Evolutionary conservation across 2,888 invertebrate species (phyloP).

Genomic region (Carterocephalus palaemon): DNA sequence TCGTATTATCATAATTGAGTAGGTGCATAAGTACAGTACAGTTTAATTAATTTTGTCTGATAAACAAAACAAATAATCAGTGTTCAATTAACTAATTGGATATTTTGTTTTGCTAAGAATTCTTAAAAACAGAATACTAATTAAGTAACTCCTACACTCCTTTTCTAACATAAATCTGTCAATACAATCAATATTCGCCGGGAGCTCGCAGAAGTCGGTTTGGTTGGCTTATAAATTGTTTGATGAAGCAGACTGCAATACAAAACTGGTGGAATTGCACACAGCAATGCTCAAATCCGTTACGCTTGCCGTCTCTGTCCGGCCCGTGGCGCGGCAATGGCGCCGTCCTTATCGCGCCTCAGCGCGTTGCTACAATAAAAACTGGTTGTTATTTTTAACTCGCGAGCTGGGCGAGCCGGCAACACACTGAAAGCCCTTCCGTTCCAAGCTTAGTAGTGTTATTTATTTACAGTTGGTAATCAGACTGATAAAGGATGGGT

Average conservation of each 20-base stretch:
- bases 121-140: too few species aligned
- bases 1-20: background rate
- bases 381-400: slow-evolving; percentile 78
- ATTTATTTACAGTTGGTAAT: slow-evolving; percentile 41
- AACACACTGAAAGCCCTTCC: slow-evolving; percentile 65
- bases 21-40: background rate
- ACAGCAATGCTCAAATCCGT: slow-evolving; percentile 67
- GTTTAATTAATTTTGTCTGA: background rate
- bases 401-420: slow-evolving; percentile 63
- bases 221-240: slow-evolving; percentile 35
- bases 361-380: slow-evolving; percentile 70
- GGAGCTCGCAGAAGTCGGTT: slow-evolving; percentile 1
- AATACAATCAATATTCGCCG: background rate
- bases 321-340: slow-evolving; percentile 52
- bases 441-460: slow-evolving; percentile 58
- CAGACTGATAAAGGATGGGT: slow-evolving; percentile 12
- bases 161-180: background rate
- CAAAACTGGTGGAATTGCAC: slow-evolving; percentile 63
- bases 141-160: too few species aligned
- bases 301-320: slow-evolving; percentile 63
- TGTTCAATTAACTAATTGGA: too few species aligned
- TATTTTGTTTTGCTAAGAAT: too few species aligned
- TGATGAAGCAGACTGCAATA: slow-evolving; percentile 43
- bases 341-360: slow-evolving; percentile 64
- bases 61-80: too few species aligned